phyloP scores from a whole-genome alignment of 2,888 invertebrate species.

The Lochmaea crataegi region DNA sequence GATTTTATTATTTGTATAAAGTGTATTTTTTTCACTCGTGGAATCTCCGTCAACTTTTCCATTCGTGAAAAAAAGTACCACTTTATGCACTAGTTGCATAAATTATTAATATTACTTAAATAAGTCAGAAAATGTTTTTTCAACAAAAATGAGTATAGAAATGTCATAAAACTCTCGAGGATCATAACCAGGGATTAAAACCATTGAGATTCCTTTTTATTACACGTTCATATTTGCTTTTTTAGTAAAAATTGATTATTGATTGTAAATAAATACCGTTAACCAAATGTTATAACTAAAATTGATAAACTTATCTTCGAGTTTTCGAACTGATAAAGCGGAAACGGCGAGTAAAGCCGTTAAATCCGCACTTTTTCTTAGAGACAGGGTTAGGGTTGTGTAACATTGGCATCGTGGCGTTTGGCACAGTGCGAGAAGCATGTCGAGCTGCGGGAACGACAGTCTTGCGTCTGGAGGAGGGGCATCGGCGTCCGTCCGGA shows the following conservation, averaged over 20 bases:
- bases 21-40: too few species aligned
- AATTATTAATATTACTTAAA: too few species aligned
- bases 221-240: too few species aligned
- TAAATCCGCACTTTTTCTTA: slow-evolving; percentile 7
- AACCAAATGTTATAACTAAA: neutral
- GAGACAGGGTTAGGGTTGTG: slow-evolving; percentile 11
- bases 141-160: too few species aligned
- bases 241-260: neutral
- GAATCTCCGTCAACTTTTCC: too few species aligned
- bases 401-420: slow-evolving; percentile 33
- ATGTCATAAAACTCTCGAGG: too few species aligned
- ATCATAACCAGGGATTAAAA: too few species aligned
- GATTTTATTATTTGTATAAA: too few species aligned
- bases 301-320: neutral
- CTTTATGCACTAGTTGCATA: too few species aligned
- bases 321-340: neutral
- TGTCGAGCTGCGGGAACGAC: slow-evolving; percentile 34
- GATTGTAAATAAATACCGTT: neutral
- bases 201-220: too few species aligned
- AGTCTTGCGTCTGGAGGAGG: slow-evolving; percentile 45
- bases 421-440: slow-evolving; percentile 44
- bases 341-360: neutral
- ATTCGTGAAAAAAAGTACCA: too few species aligned
- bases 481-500: slow-evolving; percentile 50
- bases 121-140: too few species aligned